Conservation (phyloP, 2,888 invertebrate species). For the Acholoe squamosa region DNA sequence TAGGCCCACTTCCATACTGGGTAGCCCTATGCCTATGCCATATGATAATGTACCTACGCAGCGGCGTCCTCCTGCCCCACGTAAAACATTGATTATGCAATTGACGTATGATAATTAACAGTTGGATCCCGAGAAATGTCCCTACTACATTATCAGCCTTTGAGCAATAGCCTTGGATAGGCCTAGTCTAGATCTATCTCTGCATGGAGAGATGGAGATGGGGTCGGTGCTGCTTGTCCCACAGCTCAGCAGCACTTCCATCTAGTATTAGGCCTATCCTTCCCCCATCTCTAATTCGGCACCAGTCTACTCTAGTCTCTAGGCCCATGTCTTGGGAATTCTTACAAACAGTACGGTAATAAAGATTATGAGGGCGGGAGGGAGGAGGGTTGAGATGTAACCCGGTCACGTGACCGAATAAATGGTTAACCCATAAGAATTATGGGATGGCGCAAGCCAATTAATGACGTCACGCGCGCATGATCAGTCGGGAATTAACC, state of each 20-base stretch:
- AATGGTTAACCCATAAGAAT: slow-evolving; percentile 17
- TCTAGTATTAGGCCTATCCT: background rate
- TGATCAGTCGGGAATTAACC: slow-evolving; percentile 67
- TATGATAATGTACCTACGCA: background rate
- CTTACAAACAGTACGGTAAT: background rate
- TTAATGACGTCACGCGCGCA: slow-evolving; percentile 71
- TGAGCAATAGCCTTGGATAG: background rate
- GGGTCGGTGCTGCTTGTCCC: background rate
- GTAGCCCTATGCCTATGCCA: no score
- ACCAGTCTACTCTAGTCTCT: background rate
- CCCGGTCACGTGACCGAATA: slow-evolving; percentile 20
- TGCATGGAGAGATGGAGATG: background rate
- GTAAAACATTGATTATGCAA: slow-evolving; percentile 13
- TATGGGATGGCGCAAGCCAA: slow-evolving; percentile 69
- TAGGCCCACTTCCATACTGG: no score
- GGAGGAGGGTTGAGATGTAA: background rate
- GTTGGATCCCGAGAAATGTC: background rate
- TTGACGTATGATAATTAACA: slow-evolving; percentile 46
- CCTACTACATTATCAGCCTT: background rate
- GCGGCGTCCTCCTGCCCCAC: background rate
- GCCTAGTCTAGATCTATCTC: background rate
- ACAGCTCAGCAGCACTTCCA: background rate
- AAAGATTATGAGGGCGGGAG: background rate
- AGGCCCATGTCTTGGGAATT: background rate
- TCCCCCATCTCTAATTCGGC: background rate